Percentiles rank a stretch among this genome's conserved stretches.
These are phyloP conservation scores for Rutpela maculata DNA, from an alignment of 2,888 invertebrate genomes.

Conservation along the genomic window DNA sequence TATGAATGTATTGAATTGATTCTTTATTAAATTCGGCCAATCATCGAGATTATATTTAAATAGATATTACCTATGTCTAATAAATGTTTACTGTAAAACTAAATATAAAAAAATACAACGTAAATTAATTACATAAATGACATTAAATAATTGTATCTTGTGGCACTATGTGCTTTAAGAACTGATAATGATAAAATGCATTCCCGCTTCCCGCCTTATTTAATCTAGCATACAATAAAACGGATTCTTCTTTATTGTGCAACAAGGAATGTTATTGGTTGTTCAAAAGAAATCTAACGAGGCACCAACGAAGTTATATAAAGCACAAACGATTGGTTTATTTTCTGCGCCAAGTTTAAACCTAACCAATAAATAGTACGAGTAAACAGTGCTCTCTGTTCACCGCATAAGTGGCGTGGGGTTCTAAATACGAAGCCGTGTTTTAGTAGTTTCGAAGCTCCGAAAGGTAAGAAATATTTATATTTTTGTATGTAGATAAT, in stretches of 20 bases:
- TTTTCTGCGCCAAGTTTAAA: conserved; percentile 79
- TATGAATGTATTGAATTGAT: too few species aligned
- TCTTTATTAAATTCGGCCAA: too few species aligned
- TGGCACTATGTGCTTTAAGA: background rate
- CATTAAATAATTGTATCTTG: background rate
- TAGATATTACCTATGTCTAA: too few species aligned
- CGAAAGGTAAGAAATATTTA: conserved; percentile 78
- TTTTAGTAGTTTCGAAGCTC: conserved; percentile 77
- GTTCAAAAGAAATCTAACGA: conserved; percentile 75
- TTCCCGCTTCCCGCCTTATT: conserved; percentile 51
- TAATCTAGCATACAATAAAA: conserved; percentile 50
- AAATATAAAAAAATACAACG: background rate
- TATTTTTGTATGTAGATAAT: conserved; percentile 75
- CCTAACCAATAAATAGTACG: conserved; percentile 74
- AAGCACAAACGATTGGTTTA: conserved; percentile 75
- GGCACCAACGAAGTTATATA: conserved; percentile 75
- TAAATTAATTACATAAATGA: background rate
- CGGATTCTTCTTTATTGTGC: conserved; percentile 67
- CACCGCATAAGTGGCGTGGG: conserved; percentile 80
- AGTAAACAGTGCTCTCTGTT: conserved; percentile 74
- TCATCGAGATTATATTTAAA: too few species aligned
- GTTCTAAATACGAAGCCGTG: conserved; percentile 79
- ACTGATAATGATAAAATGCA: conserved; percentile 8
- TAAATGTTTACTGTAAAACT: too few species aligned
- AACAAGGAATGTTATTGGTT: conserved; percentile 64